These are phyloP conservation scores for Lepetodrilus schrolli DNA, from an alignment of 2,888 invertebrate species.

Conservation along the genomic window DNA sequence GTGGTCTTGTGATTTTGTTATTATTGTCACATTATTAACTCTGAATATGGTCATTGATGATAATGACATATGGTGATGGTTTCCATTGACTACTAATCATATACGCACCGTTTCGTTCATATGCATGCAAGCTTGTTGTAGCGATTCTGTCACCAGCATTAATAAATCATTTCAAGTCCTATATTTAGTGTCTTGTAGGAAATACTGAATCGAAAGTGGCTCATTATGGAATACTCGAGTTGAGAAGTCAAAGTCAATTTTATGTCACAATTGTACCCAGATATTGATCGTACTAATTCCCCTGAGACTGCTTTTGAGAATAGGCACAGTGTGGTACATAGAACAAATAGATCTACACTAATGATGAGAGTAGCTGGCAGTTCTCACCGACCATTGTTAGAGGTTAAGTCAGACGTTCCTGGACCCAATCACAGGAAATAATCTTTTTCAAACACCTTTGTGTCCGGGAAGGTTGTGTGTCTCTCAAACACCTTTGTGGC, in stretches of 20 bases:
- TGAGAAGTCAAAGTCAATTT: not conserved
- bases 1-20: too few species aligned
- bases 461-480: too few species aligned
- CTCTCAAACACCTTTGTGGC: too few species aligned
- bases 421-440: too few species aligned
- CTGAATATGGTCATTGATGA: too few species aligned
- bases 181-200: slow-evolving; percentile 1
- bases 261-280: not conserved
- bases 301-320: slow-evolving; percentile 4
- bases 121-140: too few species aligned
- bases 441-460: too few species aligned
- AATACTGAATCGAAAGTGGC: not conserved
- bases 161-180: slow-evolving; percentile 16
- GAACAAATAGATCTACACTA: slow-evolving; percentile 10
- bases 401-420: too few species aligned
- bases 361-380: not conserved
- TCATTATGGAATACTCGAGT: not conserved
- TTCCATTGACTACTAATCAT: too few species aligned
- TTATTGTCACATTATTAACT: too few species aligned
- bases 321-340: not conserved
- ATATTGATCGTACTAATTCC: slow-evolving; percentile 17
- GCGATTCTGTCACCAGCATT: not conserved
- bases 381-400: not conserved
- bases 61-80: too few species aligned
- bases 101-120: too few species aligned